These are phyloP conservation scores for Tanytarsus gracilentus DNA, from an alignment of 2,888 invertebrate species.

Conservation along the genomic window DNA sequence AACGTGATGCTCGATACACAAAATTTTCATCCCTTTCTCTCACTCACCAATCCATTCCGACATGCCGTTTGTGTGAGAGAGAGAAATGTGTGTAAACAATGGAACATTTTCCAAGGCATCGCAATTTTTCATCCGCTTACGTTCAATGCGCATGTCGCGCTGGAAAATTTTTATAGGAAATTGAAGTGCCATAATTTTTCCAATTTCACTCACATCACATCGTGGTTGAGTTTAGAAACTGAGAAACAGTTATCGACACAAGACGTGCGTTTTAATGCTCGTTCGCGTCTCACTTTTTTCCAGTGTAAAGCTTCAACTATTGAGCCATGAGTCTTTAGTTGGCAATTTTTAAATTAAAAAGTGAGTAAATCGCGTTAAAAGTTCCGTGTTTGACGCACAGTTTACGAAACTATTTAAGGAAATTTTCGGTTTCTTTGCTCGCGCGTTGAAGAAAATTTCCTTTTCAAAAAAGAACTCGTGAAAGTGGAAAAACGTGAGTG, in stretches of 20 bases:
- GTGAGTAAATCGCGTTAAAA: too few relatives aligned
- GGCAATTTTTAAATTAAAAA: too few relatives aligned
- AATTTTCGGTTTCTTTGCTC: background rate
- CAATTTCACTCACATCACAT: background rate
- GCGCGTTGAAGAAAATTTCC: too few relatives aligned
- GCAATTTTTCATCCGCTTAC: background rate
- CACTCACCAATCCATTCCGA: too few relatives aligned
- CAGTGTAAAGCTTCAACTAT: background rate
- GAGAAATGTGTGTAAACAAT: background rate
- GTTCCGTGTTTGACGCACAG: too few relatives aligned
- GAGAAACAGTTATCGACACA: constrained; percentile 12
- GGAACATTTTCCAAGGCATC: background rate
- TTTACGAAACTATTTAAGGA: too few relatives aligned
- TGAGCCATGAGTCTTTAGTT: background rate
- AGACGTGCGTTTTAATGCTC: constrained; percentile 19
- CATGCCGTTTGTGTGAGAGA: background rate
- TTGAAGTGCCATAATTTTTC: background rate
- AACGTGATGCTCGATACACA: background rate
- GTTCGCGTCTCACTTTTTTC: too few relatives aligned
- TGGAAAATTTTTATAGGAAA: background rate
- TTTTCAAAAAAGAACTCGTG: too few relatives aligned
- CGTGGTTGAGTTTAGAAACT: constrained; percentile 11
- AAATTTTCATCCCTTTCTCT: too few relatives aligned
- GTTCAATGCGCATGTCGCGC: background rate
- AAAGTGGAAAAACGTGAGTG: too few relatives aligned